A percentile compares a stretch with the other conserved stretches of the same genome.
Evolutionary conservation across 1,140 invertebrate species (phyloP).

Genomic region (Microplitis mediator): DNA sequence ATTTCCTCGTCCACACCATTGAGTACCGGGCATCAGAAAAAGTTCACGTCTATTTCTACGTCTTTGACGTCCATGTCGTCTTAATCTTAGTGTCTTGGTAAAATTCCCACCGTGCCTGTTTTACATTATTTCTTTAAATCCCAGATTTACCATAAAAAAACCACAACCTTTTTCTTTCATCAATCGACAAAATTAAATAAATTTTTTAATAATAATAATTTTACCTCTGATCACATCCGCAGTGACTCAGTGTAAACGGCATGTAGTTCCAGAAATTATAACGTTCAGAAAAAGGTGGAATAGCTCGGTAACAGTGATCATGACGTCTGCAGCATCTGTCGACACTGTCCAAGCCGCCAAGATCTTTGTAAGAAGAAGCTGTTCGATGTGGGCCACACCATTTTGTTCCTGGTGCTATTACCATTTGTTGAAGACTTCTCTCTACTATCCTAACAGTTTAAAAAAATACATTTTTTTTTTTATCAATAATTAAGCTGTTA

Average conservation of each 20-base stretch:
- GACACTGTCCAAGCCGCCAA: slow-evolving; percentile 71
- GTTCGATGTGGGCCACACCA: slow-evolving; percentile 83
- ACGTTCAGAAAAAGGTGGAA: slow-evolving; percentile 71
- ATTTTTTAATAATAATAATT: slow-evolving; percentile 23
- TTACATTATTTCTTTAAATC: background rate
- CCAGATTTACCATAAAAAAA: too few species aligned
- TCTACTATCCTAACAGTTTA: slow-evolving; percentile 22
- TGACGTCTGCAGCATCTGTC: slow-evolving; percentile 84
- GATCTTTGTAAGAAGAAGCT: slow-evolving; percentile 69
- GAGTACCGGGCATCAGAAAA: slow-evolving; percentile 79
- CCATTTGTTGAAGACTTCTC: slow-evolving; percentile 60
- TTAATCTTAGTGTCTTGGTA: slow-evolving; percentile 5
- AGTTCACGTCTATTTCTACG: slow-evolving; percentile 65
- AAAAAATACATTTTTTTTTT: slow-evolving; percentile 9
- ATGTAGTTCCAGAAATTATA: slow-evolving; percentile 81
- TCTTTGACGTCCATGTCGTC: slow-evolving; percentile 28
- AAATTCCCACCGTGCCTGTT: slow-evolving; percentile 12
- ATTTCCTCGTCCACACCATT: slow-evolving; percentile 87
- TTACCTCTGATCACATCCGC: slow-evolving; percentile 84
- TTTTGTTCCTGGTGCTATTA: slow-evolving; percentile 77
- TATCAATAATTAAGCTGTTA: too few species aligned
- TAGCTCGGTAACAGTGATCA: slow-evolving; percentile 74
- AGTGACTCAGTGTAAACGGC: slow-evolving; percentile 85
- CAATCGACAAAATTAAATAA: background rate
- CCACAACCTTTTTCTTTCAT: background rate